Evolutionary conservation across 2,113 vertebrate genomes (phyloP), one percentile per base, ranked within the genome.

Genomic region (Microcebus tavaratra): DNA sequence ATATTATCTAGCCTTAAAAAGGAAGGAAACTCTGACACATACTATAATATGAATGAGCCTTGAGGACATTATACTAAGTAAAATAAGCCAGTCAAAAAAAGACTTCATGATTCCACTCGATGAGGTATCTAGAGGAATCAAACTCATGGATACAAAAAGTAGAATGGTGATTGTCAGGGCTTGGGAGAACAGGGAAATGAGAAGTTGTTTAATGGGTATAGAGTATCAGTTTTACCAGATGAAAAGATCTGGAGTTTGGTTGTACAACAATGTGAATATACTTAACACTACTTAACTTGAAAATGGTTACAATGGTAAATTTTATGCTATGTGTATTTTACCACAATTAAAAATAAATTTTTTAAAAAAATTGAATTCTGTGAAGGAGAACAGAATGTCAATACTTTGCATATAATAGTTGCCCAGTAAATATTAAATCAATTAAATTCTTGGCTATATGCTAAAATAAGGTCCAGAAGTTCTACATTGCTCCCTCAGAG

Each of bases 251-350:
- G 45, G 45, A 90, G 63, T 82, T 20, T 88, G 48, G 29, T 55
- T 91, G 18, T 12, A 84, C 12, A 94, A 90, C 18, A 83, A 36
- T 45, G 8, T 42, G 25, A 89, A 76, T 88, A 89, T 85, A 78
- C 8, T 57, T 87, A 90, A 87, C 0, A 42, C 1, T 11, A 90
- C 18, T 87, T 39, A 84, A 31, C 3, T 68, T 88, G 42, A 90
- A 95, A 87, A 94, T 84, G 13, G 48, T 42, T 87, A 91, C 6
- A 50, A 57, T 57, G 34, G 12, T 92, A 94, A 83, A 80, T 80
- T 84, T 86, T 68, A 45, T 25, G 76, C 81, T 94, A 36, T n/a
- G 20, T 86, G 6, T 34, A 25, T n/a, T 88, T 89, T 65, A 75
- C 18, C 73, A 88, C 10, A 94, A 55, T 31, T 91, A 25, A 91